Evolutionary conservation across 2,888 invertebrate genomes (phyloP).

Genomic region (Celastrina argiolus): DNA sequence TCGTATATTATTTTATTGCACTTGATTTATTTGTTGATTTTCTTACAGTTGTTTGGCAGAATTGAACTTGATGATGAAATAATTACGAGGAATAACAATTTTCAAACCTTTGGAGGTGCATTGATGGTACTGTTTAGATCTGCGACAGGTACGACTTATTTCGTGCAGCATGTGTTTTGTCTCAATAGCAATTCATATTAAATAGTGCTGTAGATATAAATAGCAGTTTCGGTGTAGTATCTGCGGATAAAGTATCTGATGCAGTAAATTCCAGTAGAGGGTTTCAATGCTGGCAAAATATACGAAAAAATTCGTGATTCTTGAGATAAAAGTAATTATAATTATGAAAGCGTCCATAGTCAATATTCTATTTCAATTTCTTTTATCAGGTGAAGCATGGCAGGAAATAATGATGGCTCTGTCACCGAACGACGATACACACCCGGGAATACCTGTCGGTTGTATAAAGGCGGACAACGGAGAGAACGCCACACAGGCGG

Average conservation of each 20-base stretch:
- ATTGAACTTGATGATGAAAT: slow-evolving; percentile 86
- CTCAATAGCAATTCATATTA: too few relatives aligned
- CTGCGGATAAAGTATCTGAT: too few relatives aligned
- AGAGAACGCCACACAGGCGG: slow-evolving; percentile 66
- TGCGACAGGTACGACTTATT: slow-evolving; percentile 83
- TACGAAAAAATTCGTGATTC: too few relatives aligned
- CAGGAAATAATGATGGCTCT: slow-evolving; percentile 96
- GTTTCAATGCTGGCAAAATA: too few relatives aligned
- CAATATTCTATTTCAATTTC: not conserved
- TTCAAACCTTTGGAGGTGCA: slow-evolving; percentile 97
- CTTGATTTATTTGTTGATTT: not conserved
- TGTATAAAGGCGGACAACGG: slow-evolving; percentile 73
- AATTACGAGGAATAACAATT: slow-evolving; percentile 97
- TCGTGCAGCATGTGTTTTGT: too few relatives aligned
- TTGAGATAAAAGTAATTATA: too few relatives aligned
- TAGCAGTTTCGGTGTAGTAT: too few relatives aligned
- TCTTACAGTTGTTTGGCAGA: slow-evolving; percentile 91
- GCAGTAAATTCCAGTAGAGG: too few relatives aligned
- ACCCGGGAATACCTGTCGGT: slow-evolving; percentile 79
- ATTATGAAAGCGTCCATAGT: not conserved
- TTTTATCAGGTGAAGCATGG: slow-evolving; percentile 93
- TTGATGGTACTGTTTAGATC: slow-evolving; percentile 97
- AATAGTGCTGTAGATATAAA: too few relatives aligned
- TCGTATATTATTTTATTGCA: not conserved
- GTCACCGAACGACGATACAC: slow-evolving; percentile 51